phyloP scores from a whole-genome alignment of 2,113 vertebrate genomes.

The Ovis canadensis region DNA sequence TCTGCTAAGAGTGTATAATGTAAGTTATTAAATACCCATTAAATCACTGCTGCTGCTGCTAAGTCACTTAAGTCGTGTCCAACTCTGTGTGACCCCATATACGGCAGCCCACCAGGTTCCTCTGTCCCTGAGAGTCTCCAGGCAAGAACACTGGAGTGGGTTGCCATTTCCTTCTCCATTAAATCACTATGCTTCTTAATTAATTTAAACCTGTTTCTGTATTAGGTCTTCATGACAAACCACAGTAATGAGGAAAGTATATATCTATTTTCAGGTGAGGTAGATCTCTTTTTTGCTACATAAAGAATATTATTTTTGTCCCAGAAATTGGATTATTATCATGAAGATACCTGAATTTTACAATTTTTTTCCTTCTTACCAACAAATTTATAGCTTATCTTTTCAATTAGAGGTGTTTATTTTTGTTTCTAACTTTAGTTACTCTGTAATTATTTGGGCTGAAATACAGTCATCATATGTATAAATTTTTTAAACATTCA shows the following conservation, averaged over 20 bases:
- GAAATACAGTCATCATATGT: conserved; percentile 32
- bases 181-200: neutral
- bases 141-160: neutral
- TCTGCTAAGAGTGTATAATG: neutral
- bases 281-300: conserved; percentile 1
- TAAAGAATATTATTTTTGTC: conserved; percentile 13
- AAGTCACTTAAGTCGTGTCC: neutral
- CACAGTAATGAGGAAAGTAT: neutral
- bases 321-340: conserved; percentile 20
- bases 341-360: conserved; percentile 26
- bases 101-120: neutral
- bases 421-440: conserved; percentile 39
- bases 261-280: neutral
- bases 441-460: conserved; percentile 25
- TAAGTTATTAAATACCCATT: neutral
- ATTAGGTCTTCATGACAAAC: neutral
- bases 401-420: conserved; percentile 26
- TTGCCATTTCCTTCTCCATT: neutral
- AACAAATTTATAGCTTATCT: conserved; percentile 40
- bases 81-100: neutral
- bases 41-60: neutral
- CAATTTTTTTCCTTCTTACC: neutral
- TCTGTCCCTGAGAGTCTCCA: neutral
- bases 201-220: conserved; percentile 1
- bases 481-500: conserved; percentile 38